Evolutionary conservation across 2,797 vertebrate genomes (phyloP), one percentile per base, ranked within the genome.

Genomic region (Phoebastria nigripes): DNA sequence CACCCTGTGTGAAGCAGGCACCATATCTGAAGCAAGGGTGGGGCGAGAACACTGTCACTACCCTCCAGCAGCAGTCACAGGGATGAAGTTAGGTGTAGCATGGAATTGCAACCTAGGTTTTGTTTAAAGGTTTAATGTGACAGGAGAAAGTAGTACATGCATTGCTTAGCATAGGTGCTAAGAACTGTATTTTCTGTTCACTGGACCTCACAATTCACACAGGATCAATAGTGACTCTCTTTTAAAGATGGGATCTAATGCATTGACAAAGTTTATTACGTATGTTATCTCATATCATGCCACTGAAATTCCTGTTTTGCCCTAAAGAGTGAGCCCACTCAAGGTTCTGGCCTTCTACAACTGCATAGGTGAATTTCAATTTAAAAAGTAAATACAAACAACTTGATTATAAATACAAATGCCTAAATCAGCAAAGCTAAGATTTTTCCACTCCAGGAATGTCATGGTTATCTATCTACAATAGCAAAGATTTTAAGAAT

Each of bases 51-150:
- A 18, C 4, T 2, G 6, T 5, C 7, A 3, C n/a, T 18, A 6
- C 20, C 22, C 46, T 25, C 8, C n/a, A 8, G 33, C 22, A 39
- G n/a, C 2, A 4, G 12, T 11, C 65, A 18, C n/a, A 5, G 35
- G 28, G 14, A 44, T 24, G n/a, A 33, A 44, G 42, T 0, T 0
- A 19, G n/a, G 56, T 3, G 4, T 15, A 42, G 63, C 0, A 0
- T 15, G 41, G 15, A 83, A 54, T 0, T 33, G 20, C 55, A 73
- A 35, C 33, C 6, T 1, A 17, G 22, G 12, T 21, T 44, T 56
- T 73, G 29, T 24, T 46, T 15, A 9, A 44, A 44, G n/a, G 37
- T 42, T 72, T 35, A 1, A 11, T 0, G 1, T 0, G 31, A 52
- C 58, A 61, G 37, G 5, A 44, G 20, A 44, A 41, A 51, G 37